A percentile compares a stretch with the other conserved stretches of the same genome.
Evolutionary conservation across 2,113 vertebrate species (phyloP).

Genomic region (Pipra filicauda): DNA sequence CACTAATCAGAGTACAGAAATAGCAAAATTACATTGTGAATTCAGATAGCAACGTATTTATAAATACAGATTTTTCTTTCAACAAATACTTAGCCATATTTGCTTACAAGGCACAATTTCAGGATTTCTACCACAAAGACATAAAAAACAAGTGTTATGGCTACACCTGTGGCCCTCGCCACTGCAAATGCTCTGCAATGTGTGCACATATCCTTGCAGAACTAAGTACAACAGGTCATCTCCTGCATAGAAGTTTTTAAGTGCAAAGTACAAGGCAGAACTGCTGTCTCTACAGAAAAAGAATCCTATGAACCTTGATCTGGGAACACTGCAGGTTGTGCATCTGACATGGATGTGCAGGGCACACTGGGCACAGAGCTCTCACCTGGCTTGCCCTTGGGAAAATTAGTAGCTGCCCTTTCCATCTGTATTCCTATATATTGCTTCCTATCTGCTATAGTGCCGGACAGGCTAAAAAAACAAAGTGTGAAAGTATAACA

Average conservation of each 20-base stretch:
- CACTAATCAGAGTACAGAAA: neutral
- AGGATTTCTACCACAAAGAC: neutral
- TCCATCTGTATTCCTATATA: neutral
- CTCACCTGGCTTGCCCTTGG: neutral
- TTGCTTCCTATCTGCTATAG: neutral
- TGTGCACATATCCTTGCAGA: accelerated
- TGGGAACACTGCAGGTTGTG: neutral
- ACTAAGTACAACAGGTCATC: neutral
- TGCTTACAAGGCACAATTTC: neutral
- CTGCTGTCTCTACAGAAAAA: neutral
- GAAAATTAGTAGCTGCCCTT: neutral
- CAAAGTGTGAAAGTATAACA: neutral
- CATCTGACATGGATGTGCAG: accelerated
- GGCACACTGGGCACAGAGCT: neutral
- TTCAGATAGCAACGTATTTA: neutral
- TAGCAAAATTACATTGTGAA: neutral
- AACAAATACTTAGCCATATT: neutral
- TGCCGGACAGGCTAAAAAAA: neutral
- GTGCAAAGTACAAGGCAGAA: neutral
- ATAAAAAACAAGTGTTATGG: neutral
- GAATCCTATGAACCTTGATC: accelerated
- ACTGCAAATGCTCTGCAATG: neutral
- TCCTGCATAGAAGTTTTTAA: neutral
- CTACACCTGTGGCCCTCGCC: neutral
- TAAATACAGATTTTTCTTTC: neutral